Conservation (phyloP, 2,888 invertebrate genomes). For the Sinodicranocentrus sp. region DNA sequence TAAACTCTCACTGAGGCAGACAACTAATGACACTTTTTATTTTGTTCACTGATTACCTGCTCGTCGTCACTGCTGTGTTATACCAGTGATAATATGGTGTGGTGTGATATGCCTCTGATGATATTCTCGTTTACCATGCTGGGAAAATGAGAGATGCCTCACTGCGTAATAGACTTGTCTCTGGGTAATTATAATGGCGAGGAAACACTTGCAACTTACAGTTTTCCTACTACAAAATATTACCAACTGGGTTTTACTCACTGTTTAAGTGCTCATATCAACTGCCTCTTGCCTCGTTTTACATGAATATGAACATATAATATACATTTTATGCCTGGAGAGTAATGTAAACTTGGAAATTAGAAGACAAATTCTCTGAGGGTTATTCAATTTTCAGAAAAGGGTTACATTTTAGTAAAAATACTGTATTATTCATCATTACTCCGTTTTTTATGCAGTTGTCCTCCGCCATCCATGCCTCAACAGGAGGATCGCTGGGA, state of each 20-base stretch:
- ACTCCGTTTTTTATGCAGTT: too few species aligned
- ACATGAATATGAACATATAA: too few species aligned
- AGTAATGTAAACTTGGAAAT: too few species aligned
- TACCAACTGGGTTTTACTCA: slow-evolving; percentile 27
- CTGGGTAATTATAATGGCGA: slow-evolving; percentile 55
- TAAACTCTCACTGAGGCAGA: background rate
- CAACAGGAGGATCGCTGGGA: too few species aligned
- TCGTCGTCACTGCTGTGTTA: slow-evolving; percentile 53
- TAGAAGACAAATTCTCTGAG: too few species aligned
- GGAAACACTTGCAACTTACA: slow-evolving; percentile 27
- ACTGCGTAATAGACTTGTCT: slow-evolving; percentile 49
- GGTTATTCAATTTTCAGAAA: too few species aligned
- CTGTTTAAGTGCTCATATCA: too few species aligned
- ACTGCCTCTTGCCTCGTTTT: background rate
- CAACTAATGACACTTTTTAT: slow-evolving; percentile 17
- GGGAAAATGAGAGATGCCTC: slow-evolving; percentile 48
- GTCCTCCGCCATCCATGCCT: too few species aligned
- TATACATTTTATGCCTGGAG: too few species aligned
- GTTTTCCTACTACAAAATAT: slow-evolving; percentile 41
- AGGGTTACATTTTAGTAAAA: too few species aligned
- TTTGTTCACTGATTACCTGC: slow-evolving; percentile 45
- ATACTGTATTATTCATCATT: too few species aligned
- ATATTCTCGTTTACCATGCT: slow-evolving; percentile 58
- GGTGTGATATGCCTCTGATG: slow-evolving; percentile 38
- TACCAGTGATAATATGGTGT: slow-evolving; percentile 56